Percentiles rank a stretch among this genome's conserved stretches.
phyloP scores from a whole-genome alignment of 2,888 invertebrate genomes.

The Drosophila imparisetae region DNA sequence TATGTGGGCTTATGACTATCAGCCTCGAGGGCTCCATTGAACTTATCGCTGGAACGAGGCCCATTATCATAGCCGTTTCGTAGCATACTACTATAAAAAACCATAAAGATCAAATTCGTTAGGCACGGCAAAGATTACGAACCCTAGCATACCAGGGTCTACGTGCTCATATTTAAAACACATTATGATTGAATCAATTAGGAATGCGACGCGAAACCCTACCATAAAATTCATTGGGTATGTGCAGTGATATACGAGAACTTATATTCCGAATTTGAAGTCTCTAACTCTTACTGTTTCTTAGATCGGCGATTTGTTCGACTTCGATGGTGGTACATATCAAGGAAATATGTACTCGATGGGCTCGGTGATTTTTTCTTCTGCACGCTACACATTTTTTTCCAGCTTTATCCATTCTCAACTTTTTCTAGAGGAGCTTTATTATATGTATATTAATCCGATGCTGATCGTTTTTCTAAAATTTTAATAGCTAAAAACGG shows the following conservation, averaged over 20 bases:
- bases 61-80: slow-evolving; percentile 76
- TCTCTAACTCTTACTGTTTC: background rate
- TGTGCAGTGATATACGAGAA: background rate
- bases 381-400: too few species aligned
- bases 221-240: background rate
- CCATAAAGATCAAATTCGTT: background rate
- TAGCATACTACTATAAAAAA: slow-evolving; percentile 57
- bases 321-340: background rate
- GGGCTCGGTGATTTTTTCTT: too few species aligned
- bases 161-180: background rate
- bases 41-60: slow-evolving; percentile 28
- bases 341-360: background rate
- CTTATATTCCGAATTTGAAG: background rate
- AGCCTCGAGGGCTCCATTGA: slow-evolving; percentile 34
- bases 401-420: background rate
- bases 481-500: background rate
- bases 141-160: background rate
- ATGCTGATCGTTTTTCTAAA: background rate
- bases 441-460: background rate
- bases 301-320: background rate
- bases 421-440: background rate
- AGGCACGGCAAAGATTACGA: background rate
- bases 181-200: background rate
- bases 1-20: slow-evolving; percentile 88
- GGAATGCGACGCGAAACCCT: background rate